A percentile compares a stretch with the other conserved stretches of the same genome.
Evolutionary conservation across 2,113 vertebrate genomes (phyloP).

Genomic region (pig (Sus scrofa)): T2T-Sscrofa CM000819.6:104037501-104038000

Average conservation of each 20-base stretch:
- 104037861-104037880: not conserved
- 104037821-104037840: not conserved
- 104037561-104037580: not conserved
- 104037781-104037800: not conserved
- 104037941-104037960: too few species aligned
- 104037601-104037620: not conserved
- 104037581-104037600: not conserved
- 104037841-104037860: not conserved
- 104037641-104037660: not conserved
- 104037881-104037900: too few species aligned
- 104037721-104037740: not conserved
- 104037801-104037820: not conserved
- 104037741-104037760: not conserved
- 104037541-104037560: not conserved
- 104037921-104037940: too few species aligned
- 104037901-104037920: too few species aligned
- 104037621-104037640: not conserved
- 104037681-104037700: not conserved
- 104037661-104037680: not conserved
- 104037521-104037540: not conserved
- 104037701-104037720: not conserved
- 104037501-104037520: not conserved
- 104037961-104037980: too few species aligned
- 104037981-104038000: too few species aligned
- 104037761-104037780: not conserved